Evolutionary conservation across 2,888 invertebrate species (phyloP).

Genomic region (Gisinianus flammeolus): DNA sequence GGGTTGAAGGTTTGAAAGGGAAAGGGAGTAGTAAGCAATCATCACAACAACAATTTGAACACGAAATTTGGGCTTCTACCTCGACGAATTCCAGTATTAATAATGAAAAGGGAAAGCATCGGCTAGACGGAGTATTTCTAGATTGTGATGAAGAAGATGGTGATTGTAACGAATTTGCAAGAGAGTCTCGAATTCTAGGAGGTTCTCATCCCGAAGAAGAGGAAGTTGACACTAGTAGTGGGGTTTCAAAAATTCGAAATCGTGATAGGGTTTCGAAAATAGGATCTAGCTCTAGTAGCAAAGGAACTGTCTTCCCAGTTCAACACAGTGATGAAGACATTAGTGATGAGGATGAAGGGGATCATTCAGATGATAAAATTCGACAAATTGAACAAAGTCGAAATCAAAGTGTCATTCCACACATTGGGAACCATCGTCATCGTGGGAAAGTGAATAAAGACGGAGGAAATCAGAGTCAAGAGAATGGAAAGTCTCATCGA

Average conservation of each 20-base stretch:
- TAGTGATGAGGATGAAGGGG: constrained; percentile 44
- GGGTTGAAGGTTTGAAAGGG: constrained; percentile 36
- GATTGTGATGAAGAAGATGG: constrained; percentile 45
- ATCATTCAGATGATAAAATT: neutral
- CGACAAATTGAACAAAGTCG: neutral
- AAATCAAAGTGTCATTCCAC: neutral
- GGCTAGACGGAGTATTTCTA: too few relatives aligned
- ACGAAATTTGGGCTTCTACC: neutral
- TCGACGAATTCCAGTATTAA: neutral
- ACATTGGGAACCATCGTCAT: neutral
- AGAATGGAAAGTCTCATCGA: neutral
- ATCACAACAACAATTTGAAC: neutral
- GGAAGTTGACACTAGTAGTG: too few relatives aligned
- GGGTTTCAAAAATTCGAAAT: too few relatives aligned
- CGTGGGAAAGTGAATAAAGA: neutral
- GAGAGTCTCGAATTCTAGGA: too few relatives aligned
- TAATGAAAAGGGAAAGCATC: neutral
- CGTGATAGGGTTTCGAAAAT: too few relatives aligned
- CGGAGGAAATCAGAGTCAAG: constrained; percentile 1
- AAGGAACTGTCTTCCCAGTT: too few relatives aligned
- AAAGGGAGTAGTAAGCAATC: neutral
- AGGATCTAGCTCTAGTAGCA: too few relatives aligned
- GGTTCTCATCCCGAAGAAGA: too few relatives aligned
- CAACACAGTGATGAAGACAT: constrained; percentile 41
- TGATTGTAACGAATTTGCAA: constrained; percentile 30